Base-by-base conservation (phyloP, 2,113 vertebrate species). In the Silurus meridionalis region DNA sequence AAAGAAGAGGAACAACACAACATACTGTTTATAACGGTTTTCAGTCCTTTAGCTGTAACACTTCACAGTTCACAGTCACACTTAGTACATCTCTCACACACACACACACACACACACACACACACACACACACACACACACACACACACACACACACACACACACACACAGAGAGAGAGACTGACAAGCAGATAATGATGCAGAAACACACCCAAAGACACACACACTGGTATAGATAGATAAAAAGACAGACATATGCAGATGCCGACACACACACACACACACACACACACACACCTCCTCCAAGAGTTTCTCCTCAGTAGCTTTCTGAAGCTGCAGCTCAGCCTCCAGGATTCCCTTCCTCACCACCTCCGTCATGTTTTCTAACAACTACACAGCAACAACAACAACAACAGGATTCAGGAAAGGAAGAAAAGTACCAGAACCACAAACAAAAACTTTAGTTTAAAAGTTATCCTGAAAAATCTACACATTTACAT, bases 291-390 rank as follows among this genome's bases (percentile, higher is more conserved):
- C 17, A 88, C 91, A 89, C 75, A 99, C 98, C 97, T 99, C 98
- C 86, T 99, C 97, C 87, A 98, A 90, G 37, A 99, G 97, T 13
- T 96, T 96, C 25, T 98, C 97, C 90, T 99, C 96, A 2, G 93
- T 98, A 37, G 97, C 97, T 91, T 96, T 97, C 86, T 96, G 95
- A 53, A 99, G 95, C 89, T 99, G 97, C 50, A 94, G 92, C 55
- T 99, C 97, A 8, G 98, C 98, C 92, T 99, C 98, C 92, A 95
- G 94, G 89, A 99, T 99, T 52, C 98, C 98, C 92, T 96, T 98
- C 91, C 96, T 95, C 88, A 99, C 97, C 46, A 99, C 96, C 90
- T 99, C 98, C 0, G 97, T 98, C 98, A 99, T 99, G 92, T 99
- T 99, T 93, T 99, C 97, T 91, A 99, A 87, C 25, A 99, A 93